Evolutionary conservation across 2,888 invertebrate species (phyloP), one percentile per base, ranked within the genome.

Genomic region (Venustoraphidia nigricollis): DNA sequence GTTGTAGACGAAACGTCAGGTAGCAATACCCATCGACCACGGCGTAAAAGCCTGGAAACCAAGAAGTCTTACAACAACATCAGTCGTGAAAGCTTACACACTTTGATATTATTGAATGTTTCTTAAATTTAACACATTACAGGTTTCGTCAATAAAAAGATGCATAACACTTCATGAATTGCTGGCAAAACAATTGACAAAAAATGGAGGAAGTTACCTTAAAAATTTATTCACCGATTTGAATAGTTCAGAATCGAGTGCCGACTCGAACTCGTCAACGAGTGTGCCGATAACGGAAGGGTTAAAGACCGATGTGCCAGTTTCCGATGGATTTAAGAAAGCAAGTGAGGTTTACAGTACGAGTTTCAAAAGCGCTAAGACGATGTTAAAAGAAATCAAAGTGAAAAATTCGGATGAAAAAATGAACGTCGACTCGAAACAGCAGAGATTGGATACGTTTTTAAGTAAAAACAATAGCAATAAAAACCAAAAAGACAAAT

Each of bases 111-210:
- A 41, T 27, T 42, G 2, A 42, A 37, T 35, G 41, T 40, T 48
- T 37, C 35, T 10, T 36, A 17, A 17, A 6, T 38, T 6, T 6
- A 27, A 27, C 27, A 56, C 51, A 54, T 66, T 71, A 39, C 56
- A 83, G 83, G 72, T 83, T 60, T 65, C 77, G 34, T 65, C 69
- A 35, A 71, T 84, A 44, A 81, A 80, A 59, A 71, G 74, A 50
- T 67, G 68, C 52, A 78, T 72, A 36, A 59, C 55, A 47, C 62
- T 82, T 35, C 71, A 74, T 58, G 73, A 77, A 8, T 60, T 69
- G 37, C 61, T 83, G 34, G 69, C 70, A 59, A 67, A 64, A 10
- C 78, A 74, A 53, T 76, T 78, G 0, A 68, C 64, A 50, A 72
- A 76, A 61, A 53, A 60, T 58, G 59, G 63, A 51, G 64, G 69